Conservation (phyloP, 2,888 invertebrate genomes). For the Ptychoptera albimana region DNA sequence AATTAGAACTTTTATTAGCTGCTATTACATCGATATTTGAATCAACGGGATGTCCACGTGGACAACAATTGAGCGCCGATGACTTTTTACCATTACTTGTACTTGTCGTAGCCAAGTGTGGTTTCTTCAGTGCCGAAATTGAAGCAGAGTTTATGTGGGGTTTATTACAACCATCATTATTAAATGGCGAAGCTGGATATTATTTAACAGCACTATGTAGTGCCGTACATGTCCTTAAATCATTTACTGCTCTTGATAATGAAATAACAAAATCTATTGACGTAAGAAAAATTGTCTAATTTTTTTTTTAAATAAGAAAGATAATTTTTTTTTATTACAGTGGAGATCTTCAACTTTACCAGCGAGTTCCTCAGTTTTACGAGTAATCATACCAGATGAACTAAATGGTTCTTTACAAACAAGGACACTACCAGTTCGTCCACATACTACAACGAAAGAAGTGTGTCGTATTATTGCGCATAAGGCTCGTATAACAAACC, state of each 20-base stretch:
- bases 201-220: conserved; percentile 87
- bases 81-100: conserved; percentile 85
- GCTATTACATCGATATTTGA: conserved; percentile 79
- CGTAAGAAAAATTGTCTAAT: conserved; percentile 18
- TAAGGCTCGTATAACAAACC: conserved; percentile 88
- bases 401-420: conserved; percentile 80
- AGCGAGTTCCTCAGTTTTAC: conserved; percentile 55
- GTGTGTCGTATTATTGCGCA: conserved; percentile 90
- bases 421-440: conserved; percentile 82
- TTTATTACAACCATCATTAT: conserved; percentile 73
- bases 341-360: conserved; percentile 39
- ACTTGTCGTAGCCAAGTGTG: conserved; percentile 79
- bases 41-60: conserved; percentile 33
- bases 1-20: conserved; percentile 78
- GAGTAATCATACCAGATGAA: conserved; percentile 89
- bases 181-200: conserved; percentile 88
- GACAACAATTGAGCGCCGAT: conserved; percentile 52
- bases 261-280: conserved; percentile 29
- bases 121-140: conserved; percentile 81
- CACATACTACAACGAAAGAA: conserved; percentile 84
- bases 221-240: conserved; percentile 47
- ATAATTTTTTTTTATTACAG: conserved; percentile 14
- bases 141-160: conserved; percentile 96
- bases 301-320: not conserved
- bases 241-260: conserved; percentile 28